Conservation (phyloP, 2,113 vertebrate species). For the Falco punctatus region DNA sequence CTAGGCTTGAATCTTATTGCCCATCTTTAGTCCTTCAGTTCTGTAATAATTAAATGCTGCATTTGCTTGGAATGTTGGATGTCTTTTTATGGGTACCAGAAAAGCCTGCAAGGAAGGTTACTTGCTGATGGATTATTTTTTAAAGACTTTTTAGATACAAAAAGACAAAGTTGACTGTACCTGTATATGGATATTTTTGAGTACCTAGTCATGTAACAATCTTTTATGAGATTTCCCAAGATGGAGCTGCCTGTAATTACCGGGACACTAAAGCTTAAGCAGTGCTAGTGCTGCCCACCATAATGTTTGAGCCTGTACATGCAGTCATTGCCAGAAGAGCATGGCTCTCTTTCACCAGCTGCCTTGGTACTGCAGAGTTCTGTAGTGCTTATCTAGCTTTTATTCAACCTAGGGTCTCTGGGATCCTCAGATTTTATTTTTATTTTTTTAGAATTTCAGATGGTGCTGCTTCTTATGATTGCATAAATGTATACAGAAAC, state of each 20-base stretch:
- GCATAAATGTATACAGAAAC: not conserved
- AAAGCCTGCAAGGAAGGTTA: not conserved
- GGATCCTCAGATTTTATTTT: not conserved
- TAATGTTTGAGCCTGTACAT: not conserved
- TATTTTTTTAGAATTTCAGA: not conserved
- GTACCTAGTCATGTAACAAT: not conserved
- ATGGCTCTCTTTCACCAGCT: not conserved
- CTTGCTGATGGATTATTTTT: not conserved
- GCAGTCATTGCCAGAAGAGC: not conserved
- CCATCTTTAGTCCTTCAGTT: not conserved
- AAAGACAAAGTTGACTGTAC: not conserved
- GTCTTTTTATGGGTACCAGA: not conserved
- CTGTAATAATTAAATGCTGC: not conserved
- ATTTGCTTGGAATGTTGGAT: not conserved
- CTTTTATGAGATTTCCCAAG: not conserved
- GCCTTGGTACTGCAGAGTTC: not conserved
- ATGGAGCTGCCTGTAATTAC: not conserved
- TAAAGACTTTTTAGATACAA: not conserved
- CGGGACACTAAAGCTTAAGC: not conserved
- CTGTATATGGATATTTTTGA: not conserved
- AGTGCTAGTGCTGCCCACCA: not conserved
- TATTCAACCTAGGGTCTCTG: not conserved
- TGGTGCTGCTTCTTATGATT: not conserved
- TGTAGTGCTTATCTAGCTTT: not conserved
- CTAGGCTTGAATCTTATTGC: not conserved